Evolutionary conservation across 2,888 invertebrate genomes (phyloP).

Genomic region (Trilocha varians): DNA sequence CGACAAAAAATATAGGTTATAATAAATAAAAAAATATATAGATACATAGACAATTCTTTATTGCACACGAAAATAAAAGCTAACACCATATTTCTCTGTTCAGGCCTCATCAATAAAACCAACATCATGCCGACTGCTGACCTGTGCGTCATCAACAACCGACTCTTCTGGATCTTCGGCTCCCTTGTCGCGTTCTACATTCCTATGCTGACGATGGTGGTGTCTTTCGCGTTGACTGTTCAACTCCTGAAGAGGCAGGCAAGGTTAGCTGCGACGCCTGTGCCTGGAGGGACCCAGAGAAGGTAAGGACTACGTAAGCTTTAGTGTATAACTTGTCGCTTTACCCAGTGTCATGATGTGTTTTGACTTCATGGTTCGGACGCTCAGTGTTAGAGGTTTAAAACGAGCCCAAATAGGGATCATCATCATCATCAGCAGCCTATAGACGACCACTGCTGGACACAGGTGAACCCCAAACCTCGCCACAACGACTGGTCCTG

Average conservation of each 20-base stretch:
- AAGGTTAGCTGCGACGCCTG: conserved; percentile 75
- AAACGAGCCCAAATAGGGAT: too few species aligned
- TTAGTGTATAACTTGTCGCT: too few species aligned
- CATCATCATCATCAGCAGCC: too few species aligned
- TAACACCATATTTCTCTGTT: conserved; percentile 5
- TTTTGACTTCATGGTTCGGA: too few species aligned
- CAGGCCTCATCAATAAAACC: conserved; percentile 82
- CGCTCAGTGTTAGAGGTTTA: too few species aligned
- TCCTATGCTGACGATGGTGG: conserved; percentile 95
- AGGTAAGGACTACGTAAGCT: conserved; percentile 26
- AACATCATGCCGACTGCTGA: conserved; percentile 87
- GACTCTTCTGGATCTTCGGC: conserved; percentile 91
- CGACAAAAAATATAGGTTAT: background rate
- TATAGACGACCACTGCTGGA: too few species aligned
- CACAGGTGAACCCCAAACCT: too few species aligned
- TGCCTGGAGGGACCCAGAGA: conserved; percentile 57
- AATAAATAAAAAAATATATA: background rate
- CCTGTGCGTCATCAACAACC: conserved; percentile 87
- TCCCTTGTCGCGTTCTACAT: conserved; percentile 95
- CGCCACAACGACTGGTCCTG: too few species aligned
- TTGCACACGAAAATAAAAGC: background rate
- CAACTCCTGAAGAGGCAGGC: conserved; percentile 87
- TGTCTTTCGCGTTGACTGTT: conserved; percentile 92
- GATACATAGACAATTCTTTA: too few species aligned
- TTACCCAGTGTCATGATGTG: too few species aligned